Evolutionary conservation across 1,140 invertebrate species (phyloP).

Genomic region (Micrasema minimum): DNA sequence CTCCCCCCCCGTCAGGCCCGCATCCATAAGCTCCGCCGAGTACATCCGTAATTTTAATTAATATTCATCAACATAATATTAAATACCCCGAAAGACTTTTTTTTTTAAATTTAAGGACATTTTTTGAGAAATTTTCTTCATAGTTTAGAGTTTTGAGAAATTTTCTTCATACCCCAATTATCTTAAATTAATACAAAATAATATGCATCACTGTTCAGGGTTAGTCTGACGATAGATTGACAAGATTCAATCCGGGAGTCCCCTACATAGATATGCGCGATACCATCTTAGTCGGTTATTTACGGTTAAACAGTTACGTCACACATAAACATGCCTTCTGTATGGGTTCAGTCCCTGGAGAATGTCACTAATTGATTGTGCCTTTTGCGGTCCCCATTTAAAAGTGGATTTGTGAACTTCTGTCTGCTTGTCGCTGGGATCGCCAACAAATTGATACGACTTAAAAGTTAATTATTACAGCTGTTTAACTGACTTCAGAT

Average conservation of each 20-base stretch:
- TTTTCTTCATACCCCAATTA: too few species aligned
- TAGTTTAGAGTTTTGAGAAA: too few species aligned
- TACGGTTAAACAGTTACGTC: constrained; percentile 51
- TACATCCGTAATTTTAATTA: too few species aligned
- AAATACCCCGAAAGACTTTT: too few species aligned
- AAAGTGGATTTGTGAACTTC: constrained; percentile 22
- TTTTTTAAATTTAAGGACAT: too few species aligned
- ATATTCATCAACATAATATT: too few species aligned
- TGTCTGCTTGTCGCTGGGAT: constrained; percentile 15
- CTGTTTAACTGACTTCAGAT: not conserved
- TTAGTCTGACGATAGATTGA: constrained; percentile 42
- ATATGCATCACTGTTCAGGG: constrained; percentile 6
- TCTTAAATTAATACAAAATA: not conserved
- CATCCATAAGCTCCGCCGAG: too few species aligned
- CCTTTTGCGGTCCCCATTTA: constrained; percentile 34
- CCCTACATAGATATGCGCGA: constrained; percentile 35
- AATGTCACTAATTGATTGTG: constrained; percentile 48
- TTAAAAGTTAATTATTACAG: not conserved
- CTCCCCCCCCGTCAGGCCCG: too few species aligned
- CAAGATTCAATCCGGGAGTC: constrained; percentile 18
- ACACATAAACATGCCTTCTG: constrained; percentile 51
- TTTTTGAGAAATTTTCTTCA: too few species aligned
- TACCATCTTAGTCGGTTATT: constrained; percentile 50
- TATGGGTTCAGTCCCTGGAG: constrained; percentile 12
- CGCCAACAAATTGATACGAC: constrained; percentile 21